Percentiles rank a stretch among this genome's conserved stretches.
These are phyloP conservation scores for Amphibalanus amphitrite DNA, from an alignment of 1,140 invertebrate species.

Conservation along the genomic window DNA sequence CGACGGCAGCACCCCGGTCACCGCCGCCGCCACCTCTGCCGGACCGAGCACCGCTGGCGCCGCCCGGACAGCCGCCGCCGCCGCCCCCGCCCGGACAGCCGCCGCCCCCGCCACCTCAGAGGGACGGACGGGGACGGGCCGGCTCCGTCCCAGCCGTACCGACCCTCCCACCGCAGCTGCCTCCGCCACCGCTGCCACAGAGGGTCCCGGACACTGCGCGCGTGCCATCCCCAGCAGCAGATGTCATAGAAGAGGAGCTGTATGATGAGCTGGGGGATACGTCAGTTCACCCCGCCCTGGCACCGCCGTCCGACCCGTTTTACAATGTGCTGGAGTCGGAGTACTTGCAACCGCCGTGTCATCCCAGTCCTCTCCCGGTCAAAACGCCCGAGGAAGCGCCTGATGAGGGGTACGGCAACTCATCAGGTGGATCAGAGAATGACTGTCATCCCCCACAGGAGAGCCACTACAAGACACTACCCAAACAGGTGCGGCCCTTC, in stretches of 20 bases:
- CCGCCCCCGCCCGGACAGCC: not conserved
- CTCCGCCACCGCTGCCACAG: not conserved
- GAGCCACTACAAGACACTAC: not conserved
- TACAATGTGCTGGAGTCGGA: not conserved
- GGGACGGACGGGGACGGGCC: too few relatives aligned
- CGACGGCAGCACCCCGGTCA: too few relatives aligned
- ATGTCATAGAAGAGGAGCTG: not conserved
- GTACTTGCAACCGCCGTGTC: not conserved
- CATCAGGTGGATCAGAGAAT: not conserved
- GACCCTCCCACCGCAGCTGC: not conserved
- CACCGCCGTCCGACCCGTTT: not conserved
- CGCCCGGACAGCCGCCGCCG: too few relatives aligned
- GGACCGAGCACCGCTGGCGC: not conserved
- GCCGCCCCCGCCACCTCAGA: too few relatives aligned
- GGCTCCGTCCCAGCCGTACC: too few relatives aligned
- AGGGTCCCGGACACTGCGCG: too few relatives aligned
- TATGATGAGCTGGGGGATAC: not conserved
- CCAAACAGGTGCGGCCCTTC: not conserved
- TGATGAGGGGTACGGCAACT: not conserved
- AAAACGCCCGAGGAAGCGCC: not conserved
- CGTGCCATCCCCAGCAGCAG: too few relatives aligned
- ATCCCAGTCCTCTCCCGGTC: not conserved
- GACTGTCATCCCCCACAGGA: not conserved
- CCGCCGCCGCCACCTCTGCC: not conserved
- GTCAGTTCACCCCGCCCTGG: not conserved